A percentile compares a stretch with the other conserved stretches of the same genome.
Evolutionary conservation across 2,113 vertebrate species (phyloP).

Genomic region (Trichechus manatus): DNA sequence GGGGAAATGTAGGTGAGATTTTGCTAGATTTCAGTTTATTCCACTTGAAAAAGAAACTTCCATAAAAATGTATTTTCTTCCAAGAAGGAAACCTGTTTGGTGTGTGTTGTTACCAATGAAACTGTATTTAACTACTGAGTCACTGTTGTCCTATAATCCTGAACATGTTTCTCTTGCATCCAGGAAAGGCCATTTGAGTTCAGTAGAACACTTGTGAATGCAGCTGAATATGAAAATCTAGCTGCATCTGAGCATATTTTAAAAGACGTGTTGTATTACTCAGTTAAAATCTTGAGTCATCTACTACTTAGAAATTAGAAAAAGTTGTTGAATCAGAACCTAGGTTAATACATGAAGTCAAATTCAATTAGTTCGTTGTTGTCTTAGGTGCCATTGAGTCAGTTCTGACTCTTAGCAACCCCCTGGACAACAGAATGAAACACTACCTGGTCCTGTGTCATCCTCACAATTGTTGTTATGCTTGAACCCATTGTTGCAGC

Average conservation of each 20-base stretch:
- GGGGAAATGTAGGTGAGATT: background rate
- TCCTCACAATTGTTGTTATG: too few relatives aligned
- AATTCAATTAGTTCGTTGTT: constrained; percentile 10
- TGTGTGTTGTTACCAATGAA: background rate
- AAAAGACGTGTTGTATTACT: constrained; percentile 45
- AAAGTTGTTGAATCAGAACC: constrained; percentile 55
- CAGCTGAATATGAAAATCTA: background rate
- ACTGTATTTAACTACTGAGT: constrained; percentile 16
- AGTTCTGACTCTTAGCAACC: too few relatives aligned
- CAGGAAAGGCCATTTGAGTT: constrained; percentile 1
- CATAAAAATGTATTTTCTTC: constrained; percentile 57
- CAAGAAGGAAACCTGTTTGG: constrained; percentile 31
- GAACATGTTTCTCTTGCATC: constrained; percentile 12
- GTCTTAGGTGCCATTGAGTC: too few relatives aligned
- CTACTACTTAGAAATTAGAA: constrained; percentile 45
- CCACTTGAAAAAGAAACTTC: background rate
- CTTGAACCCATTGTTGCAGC: too few relatives aligned
- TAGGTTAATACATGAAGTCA: constrained; percentile 23
- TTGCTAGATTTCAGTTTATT: constrained; percentile 31
- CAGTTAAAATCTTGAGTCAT: constrained; percentile 55
- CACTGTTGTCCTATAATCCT: background rate
- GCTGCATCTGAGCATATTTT: background rate
- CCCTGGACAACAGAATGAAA: too few relatives aligned
- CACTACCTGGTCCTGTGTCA: too few relatives aligned
- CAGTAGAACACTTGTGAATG: constrained; percentile 31